Base-by-base conservation (phyloP, 2,113 vertebrate species). In the Hymenochirus boettgeri region DNA sequence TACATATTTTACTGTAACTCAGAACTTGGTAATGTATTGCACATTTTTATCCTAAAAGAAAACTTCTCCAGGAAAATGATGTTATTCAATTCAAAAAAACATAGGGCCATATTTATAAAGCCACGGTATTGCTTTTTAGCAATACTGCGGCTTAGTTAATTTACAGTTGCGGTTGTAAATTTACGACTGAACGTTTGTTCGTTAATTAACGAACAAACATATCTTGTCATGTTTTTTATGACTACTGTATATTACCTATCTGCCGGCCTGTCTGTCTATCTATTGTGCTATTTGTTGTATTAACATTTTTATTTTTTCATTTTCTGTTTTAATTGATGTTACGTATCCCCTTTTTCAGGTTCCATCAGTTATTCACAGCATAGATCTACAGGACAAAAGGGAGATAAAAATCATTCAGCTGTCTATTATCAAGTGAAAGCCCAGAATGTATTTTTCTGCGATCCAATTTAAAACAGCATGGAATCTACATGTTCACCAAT, bases 321-420 rank as follows among this genome's bases (percentile, higher is more conserved):
- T 75, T 80, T 31, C 0, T 31, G 71, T 86, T 77, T 77, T 77
- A 71, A 62, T 75, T 70, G 74, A 78, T 83, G 73, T 80, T 85
- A 67, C 69, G n/a, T 73, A 85, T 86, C 83, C 77, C 82, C 76
- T 78, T 72, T 77, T 83, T 72, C 73, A 75, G 71, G 54, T 72
- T 75, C 69, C 75, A 62, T 80, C 73, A 82, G 84, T 78, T 83
- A 73, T 85, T 85, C 80, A 85, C 83, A 85, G 77, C 83, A 79
- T 79, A 79, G 82, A 84, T 85, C 86, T 80, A 83, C 85, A 82
- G 77, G 80, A 82, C 79, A 86, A 66, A 77, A 70, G 75, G 52
- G 80, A 83, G 75, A 83, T 82, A 82, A 85, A 85, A 80, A 77
- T 77, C 76, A 79, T 77, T 82, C 81, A 80, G 72, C 72, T 78